phyloP scores from a whole-genome alignment of 2,797 vertebrate species.

The Pterois miles region DNA sequence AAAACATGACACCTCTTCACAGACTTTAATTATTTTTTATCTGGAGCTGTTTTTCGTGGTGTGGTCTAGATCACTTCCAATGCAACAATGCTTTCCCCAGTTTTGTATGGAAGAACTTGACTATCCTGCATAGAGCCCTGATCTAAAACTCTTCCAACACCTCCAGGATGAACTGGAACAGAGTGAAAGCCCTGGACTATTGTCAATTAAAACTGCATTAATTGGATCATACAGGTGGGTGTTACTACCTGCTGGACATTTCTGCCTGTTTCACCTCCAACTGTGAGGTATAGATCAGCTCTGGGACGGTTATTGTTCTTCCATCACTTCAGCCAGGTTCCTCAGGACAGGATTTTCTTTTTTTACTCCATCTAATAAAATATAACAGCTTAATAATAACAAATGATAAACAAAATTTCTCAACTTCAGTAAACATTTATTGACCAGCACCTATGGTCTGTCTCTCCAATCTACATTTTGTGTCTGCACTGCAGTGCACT shows the following conservation, averaged over 20 bases:
- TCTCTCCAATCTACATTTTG: no score
- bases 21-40: background rate
- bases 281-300: background rate
- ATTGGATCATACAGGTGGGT: background rate
- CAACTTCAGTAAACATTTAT: no score
- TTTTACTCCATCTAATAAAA: no score
- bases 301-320: background rate
- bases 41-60: background rate
- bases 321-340: background rate
- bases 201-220: background rate
- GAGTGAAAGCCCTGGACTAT: background rate
- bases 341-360: no score
- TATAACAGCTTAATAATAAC: no score
- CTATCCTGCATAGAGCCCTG: background rate
- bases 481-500: no score
- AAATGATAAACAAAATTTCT: no score
- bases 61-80: background rate
- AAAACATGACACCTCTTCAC: background rate
- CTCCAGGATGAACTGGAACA: background rate
- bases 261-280: background rate
- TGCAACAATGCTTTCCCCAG: background rate
- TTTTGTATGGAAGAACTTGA: background rate
- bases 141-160: background rate
- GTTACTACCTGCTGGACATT: background rate
- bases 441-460: no score